Conservation (phyloP, 1,140 invertebrate species). For the Dufourea novaeangliae region DNA sequence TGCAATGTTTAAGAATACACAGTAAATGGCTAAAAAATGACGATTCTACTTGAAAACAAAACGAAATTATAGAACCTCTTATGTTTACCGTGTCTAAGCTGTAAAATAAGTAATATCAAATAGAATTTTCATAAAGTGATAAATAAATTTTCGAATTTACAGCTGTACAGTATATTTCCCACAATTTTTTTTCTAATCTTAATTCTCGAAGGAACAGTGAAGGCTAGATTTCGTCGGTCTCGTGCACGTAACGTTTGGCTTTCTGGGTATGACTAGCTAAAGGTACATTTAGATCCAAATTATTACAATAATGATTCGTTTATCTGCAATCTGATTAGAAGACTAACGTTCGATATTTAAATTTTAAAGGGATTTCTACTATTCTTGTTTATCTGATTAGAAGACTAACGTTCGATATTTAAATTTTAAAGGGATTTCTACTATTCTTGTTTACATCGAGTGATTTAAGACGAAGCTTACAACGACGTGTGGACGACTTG, state of each 20-base stretch:
- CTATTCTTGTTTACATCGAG: not conserved
- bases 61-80: too few species aligned
- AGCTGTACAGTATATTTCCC: not conserved
- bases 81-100: too few species aligned
- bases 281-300: not conserved
- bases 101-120: too few species aligned
- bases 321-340: constrained; percentile 14
- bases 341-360: not conserved
- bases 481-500: not conserved
- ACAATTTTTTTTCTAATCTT: not conserved
- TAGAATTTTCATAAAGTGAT: too few species aligned
- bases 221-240: not conserved
- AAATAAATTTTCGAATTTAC: too few species aligned
- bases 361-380: not conserved
- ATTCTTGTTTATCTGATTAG: not conserved
- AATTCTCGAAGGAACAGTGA: not conserved
- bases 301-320: not conserved
- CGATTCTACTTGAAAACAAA: too few species aligned
- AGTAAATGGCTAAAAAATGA: too few species aligned
- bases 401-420: not conserved
- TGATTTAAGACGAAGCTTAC: not conserved
- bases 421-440: constrained; percentile 4
- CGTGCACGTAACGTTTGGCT: not conserved
- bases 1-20: too few species aligned
- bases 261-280: not conserved